A percentile compares a stretch with the other conserved stretches of the same genome.
These are phyloP conservation scores for Psammodynastes pulverulentus DNA, from an alignment of 2,113 vertebrate genomes.

Conservation along the genomic window DNA sequence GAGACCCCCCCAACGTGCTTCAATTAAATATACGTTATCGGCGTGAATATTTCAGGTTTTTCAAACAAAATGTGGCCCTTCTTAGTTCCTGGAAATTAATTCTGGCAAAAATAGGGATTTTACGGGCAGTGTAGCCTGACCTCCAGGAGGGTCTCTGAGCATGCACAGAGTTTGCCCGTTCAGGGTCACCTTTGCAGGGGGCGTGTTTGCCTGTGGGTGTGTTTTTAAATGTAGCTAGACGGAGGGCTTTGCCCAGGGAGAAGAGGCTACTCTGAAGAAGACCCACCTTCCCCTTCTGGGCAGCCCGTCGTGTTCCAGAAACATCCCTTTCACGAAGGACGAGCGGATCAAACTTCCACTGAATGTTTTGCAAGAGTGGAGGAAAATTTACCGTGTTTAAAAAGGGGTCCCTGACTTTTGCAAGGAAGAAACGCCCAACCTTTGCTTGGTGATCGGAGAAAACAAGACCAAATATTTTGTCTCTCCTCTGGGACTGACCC, in stretches of 20 bases:
- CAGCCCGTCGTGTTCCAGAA: constrained; percentile 60
- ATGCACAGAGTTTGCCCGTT: not conserved
- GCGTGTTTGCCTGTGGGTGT: not conserved
- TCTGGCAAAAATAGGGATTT: constrained; percentile 39
- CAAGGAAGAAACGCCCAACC: not conserved
- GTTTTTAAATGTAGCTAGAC: not conserved
- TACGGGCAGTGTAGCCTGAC: not conserved
- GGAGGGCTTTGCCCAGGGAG: constrained; percentile 58
- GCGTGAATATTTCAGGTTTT: not conserved
- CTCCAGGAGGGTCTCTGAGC: too few relatives aligned
- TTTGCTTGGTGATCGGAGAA: rapidly evolving
- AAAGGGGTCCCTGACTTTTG: constrained; percentile 25
- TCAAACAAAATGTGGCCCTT: not conserved
- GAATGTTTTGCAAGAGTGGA: constrained; percentile 40
- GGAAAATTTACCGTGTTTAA: constrained; percentile 46
- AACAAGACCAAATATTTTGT: not conserved
- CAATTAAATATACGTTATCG: not conserved
- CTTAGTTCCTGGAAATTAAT: not conserved
- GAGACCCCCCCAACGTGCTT: not conserved
- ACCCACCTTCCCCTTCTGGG: constrained; percentile 58
- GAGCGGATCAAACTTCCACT: constrained; percentile 50
- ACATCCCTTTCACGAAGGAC: constrained; percentile 58
- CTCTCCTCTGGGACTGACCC: not conserved
- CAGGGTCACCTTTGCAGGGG: not conserved
- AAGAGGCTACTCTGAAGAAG: constrained; percentile 51